A percentile compares a stretch with the other conserved stretches of the same genome.
phyloP scores from a whole-genome alignment of 2,888 invertebrate species.

The Alloplasta piceator region DNA sequence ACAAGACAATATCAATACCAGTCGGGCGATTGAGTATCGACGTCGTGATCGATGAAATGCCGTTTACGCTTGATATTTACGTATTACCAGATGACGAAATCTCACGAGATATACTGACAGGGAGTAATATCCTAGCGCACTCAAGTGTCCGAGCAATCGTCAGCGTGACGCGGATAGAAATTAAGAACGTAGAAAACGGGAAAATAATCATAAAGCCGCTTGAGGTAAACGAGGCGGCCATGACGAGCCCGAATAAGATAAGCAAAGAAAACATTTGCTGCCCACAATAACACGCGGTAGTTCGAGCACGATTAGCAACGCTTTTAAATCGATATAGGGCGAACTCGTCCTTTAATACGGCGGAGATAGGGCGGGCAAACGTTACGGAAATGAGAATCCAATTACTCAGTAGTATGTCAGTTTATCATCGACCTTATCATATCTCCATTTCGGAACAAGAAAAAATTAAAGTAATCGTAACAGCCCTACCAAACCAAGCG shows the following conservation, averaged over 20 bases:
- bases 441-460: constrained; percentile 63
- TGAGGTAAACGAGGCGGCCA: not conserved
- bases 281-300: not conserved
- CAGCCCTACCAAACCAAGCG: too few relatives aligned
- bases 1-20: constrained; percentile 14
- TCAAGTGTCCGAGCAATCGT: constrained; percentile 7
- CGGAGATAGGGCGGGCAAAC: constrained; percentile 28
- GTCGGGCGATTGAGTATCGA: not conserved
- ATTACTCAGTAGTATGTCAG: constrained; percentile 51
- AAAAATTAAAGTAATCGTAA: constrained; percentile 58
- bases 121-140: constrained; percentile 22
- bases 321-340: constrained; percentile 7
- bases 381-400: constrained; percentile 65
- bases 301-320: not conserved
- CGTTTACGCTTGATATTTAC: constrained; percentile 18
- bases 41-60: constrained; percentile 26
- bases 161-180: not conserved
- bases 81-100: constrained; percentile 42
- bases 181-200: not conserved
- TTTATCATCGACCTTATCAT: constrained; percentile 65
- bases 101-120: constrained; percentile 15
- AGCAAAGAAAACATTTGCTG: not conserved
- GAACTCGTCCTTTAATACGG: constrained; percentile 14
- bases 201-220: too few relatives aligned
- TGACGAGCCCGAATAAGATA: not conserved